Base-by-base conservation (phyloP, 2,888 invertebrate species). In the Aproaerema taeniolella region DNA sequence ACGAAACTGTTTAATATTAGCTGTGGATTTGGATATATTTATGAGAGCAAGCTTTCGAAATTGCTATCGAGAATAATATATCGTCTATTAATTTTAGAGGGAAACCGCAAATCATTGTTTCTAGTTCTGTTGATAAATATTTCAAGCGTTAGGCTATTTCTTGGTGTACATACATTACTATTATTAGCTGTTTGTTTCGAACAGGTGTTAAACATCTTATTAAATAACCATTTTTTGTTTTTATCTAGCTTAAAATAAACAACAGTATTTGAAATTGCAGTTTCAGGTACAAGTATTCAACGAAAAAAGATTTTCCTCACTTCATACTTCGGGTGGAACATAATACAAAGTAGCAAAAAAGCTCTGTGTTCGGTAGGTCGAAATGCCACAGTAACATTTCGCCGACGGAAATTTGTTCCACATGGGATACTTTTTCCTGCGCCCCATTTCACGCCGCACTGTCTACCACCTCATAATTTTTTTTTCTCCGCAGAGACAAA, bases 361-460 rank as follows among this genome's bases (percentile, higher is more conserved):
- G 54, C 59, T 58, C 59, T 56, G 12, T 10, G 28, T 26, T 13
- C n/a, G n/a, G n/a, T n/a, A n/a, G n/a, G n/a, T n/a, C 62, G 61
- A 79, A 80, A 80, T 79, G 78, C 64, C 79, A 78, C 64, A 61
- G 56, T 80, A 79, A 74, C 79, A 78, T 80, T 80, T 78, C 38
- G 44, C 45, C 47, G 43, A 36, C 41, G 50, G 67, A 66, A 68
- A 65, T 64, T 57, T 58, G 72, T 70, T 70, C 68, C 67, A 72
- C 58, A 67, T 64, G 58, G 39, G 25, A 40, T 39, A 66, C 71
- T 72, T 70, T 74, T 69, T 69, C 67, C 56, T 57, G 58, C 58
- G 70, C 67, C 69, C 74, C 55, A 74, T 69, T 72, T 73, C 55
- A 42, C 59, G 33, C 26, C 26, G 16, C 52, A 34, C 40, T 43